These are phyloP conservation scores for Pheosia gnoma DNA, from an alignment of 2,888 invertebrate species.

Conservation along the genomic window DNA sequence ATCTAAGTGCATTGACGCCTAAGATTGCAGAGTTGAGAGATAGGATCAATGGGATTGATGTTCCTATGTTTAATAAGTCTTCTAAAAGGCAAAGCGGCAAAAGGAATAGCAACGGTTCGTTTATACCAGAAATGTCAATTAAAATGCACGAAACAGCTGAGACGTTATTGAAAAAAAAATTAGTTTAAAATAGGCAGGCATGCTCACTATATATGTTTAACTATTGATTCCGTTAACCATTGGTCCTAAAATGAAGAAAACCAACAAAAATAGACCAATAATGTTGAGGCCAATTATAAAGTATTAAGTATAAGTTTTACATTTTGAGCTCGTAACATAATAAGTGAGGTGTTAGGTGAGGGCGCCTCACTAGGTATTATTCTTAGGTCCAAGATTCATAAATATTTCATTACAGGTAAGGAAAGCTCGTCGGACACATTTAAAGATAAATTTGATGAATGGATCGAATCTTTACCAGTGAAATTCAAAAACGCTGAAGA, in stretches of 20 bases:
- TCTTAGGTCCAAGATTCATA: background rate
- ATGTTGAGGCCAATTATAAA: too few species aligned
- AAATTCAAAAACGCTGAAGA: conserved; percentile 8
- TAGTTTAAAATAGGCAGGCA: too few species aligned
- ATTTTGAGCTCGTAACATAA: too few species aligned
- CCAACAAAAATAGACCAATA: too few species aligned
- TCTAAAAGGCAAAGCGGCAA: background rate
- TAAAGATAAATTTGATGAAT: conserved; percentile 18
- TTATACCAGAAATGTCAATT: background rate
- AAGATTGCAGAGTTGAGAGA: background rate
- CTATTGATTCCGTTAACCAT: too few species aligned
- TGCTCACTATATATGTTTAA: too few species aligned
- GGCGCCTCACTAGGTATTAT: too few species aligned
- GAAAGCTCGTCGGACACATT: conserved; percentile 9
- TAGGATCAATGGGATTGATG: background rate
- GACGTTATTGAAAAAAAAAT: too few species aligned
- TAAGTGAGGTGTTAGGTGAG: too few species aligned
- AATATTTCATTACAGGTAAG: conserved; percentile 17
- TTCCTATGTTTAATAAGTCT: conserved; percentile 8
- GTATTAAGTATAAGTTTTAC: too few species aligned
- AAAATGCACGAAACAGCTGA: too few species aligned
- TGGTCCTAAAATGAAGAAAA: too few species aligned
- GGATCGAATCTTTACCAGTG: conserved; percentile 24
- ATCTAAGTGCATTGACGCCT: conserved; percentile 13
- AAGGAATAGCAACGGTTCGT: background rate